Base-by-base conservation (phyloP, 2,888 invertebrate species). In the Pasiphila rectangulata region DNA sequence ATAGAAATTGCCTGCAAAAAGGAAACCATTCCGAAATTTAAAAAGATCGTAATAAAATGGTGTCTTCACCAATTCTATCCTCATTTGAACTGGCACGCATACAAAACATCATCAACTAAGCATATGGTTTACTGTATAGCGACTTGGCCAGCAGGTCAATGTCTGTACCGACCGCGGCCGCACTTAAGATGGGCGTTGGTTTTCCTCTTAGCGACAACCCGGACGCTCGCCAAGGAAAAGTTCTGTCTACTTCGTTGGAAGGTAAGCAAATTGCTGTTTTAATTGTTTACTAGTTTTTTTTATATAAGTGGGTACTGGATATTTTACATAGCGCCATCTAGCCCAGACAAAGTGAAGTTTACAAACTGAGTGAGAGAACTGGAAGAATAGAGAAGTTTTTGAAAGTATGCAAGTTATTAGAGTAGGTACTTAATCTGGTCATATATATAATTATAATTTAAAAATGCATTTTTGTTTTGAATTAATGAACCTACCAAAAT, bases 161-260 rank as follows among this genome's bases (percentile, higher is more conserved):
- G 69, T 93, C 94, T 56, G 91, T 92, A 48, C 95, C 95, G 44
- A 95, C 95, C 39, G 94, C 95, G 57, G 95, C 95, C 38, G 94
- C 95, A 46, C 89, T 95, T 58, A 95, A 95, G 91, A 94, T 95
- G 94, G 95, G 95, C 58, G 94, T 95, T 59, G 95, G 95, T 54
- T 95, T 95, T 89, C 95, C 95, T 59, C 87, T 95, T 68, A 92
- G 91, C 68, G 93, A 93, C 82, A 89, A 93, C 61, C 92, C 93
- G 46, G 93, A 94, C 85, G 93, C 93, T 63, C 93, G 93, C 78
- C 91, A 92, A 56, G 92, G 93, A 58, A 91, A 94, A 69, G 90
- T 92, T 25, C 71, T 92, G 46, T 92, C 92, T 54, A 92, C 91
- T 6, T 87, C 89, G 7, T 71, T 86, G 54, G 90, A 90, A 89